Percentiles rank a stretch among this genome's conserved stretches.
Evolutionary conservation across 2,888 invertebrate species (phyloP).

Genomic region (Copidosoma aretas): DNA sequence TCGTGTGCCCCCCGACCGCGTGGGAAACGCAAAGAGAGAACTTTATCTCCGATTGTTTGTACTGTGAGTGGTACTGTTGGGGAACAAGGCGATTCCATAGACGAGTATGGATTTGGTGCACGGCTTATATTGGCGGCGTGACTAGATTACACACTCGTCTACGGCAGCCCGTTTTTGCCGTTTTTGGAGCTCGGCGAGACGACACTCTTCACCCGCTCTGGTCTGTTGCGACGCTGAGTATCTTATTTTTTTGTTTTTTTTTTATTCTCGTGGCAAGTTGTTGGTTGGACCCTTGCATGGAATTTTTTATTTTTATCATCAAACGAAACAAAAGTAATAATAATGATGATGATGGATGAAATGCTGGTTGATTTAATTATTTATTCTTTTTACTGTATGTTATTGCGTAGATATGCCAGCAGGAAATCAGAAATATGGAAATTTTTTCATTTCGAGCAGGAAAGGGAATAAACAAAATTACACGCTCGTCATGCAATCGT

Average conservation of each 20-base stretch:
- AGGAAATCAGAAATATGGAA: constrained; percentile 4
- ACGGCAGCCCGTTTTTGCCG: constrained; percentile 65
- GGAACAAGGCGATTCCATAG: constrained; percentile 73
- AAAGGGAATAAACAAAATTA: background rate
- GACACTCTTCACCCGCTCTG: background rate
- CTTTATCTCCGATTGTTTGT: background rate
- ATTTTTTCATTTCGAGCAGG: constrained; percentile 11
- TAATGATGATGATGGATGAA: no score
- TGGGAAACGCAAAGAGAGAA: background rate
- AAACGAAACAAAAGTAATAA: no score
- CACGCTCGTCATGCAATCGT: no score
- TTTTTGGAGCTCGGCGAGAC: constrained; percentile 41
- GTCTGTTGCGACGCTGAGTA: background rate
- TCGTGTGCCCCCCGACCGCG: background rate
- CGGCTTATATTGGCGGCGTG: constrained; percentile 68
- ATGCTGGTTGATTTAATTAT: no score
- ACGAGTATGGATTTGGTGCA: constrained; percentile 83
- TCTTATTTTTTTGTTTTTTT: constrained; percentile 35
- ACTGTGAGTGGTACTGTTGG: background rate
- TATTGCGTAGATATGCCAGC: no score
- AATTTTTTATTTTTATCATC: no score
- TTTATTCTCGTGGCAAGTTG: constrained; percentile 39
- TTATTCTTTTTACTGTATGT: no score
- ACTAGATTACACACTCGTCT: constrained; percentile 91
- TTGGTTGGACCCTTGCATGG: no score